Percentiles rank a stretch among this genome's conserved stretches.
Conservation (phyloP, 2,113 vertebrate species). For the Copsychus sechellarum region DNA sequence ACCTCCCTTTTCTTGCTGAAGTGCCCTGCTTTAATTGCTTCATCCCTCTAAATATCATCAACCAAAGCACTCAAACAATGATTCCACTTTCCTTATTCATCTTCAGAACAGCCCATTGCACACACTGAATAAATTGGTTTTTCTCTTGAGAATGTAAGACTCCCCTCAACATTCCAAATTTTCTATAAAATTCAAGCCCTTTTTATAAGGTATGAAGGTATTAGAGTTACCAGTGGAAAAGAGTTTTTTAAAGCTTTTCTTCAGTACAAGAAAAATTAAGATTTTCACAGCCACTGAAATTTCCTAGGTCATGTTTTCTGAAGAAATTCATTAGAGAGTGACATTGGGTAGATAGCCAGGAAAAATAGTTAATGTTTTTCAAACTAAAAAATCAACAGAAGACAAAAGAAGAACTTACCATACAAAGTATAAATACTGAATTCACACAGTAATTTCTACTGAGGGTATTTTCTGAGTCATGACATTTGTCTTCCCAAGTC, state of each 20-base stretch:
- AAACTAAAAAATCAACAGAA: not conserved
- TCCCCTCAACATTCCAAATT: not conserved
- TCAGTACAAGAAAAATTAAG: not conserved
- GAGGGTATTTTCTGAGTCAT: rapidly evolving
- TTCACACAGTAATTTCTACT: not conserved
- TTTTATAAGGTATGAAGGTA: not conserved
- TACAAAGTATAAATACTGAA: not conserved
- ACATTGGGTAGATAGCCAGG: not conserved
- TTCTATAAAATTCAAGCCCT: not conserved
- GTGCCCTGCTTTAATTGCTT: not conserved
- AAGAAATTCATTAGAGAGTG: not conserved
- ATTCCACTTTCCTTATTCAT: not conserved
- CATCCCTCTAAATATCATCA: not conserved
- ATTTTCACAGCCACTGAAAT: not conserved
- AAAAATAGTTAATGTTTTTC: not conserved
- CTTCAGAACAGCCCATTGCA: not conserved
- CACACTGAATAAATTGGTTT: not conserved
- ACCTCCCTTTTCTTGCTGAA: not conserved
- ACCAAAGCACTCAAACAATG: not conserved
- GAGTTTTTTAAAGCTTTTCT: not conserved
- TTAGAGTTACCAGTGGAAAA: not conserved
- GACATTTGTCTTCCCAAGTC: not conserved
- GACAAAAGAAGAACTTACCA: not conserved
- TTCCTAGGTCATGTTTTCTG: not conserved
- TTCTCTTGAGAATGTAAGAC: not conserved